Conservation (phyloP, 2,888 invertebrate genomes). For the Leptinotarsa haldemani region DNA sequence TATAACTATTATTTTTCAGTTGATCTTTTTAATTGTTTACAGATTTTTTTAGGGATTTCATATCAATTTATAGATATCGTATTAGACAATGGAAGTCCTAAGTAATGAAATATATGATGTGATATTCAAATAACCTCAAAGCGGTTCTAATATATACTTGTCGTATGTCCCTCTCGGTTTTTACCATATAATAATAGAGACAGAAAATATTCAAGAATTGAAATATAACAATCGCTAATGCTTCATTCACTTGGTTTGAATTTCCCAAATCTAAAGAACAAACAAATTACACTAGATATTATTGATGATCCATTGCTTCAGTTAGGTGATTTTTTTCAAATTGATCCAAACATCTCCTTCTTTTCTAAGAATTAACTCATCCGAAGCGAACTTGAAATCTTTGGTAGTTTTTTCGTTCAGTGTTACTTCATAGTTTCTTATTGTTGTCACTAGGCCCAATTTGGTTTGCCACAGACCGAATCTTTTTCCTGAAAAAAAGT, state of each 20-base stretch:
- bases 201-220: too few species aligned
- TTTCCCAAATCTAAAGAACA: not conserved
- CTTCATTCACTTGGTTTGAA: not conserved
- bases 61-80: too few species aligned
- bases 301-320: not conserved
- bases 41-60: too few species aligned
- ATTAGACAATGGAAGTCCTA: too few species aligned
- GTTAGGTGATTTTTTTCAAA: conserved; percentile 41
- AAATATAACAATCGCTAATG: too few species aligned
- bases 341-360: conserved; percentile 51
- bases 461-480: conserved; percentile 57
- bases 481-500: conserved; percentile 51
- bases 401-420: conserved; percentile 42
- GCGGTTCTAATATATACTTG: too few species aligned
- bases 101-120: too few species aligned
- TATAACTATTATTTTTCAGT: too few species aligned
- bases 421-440: conserved; percentile 46
- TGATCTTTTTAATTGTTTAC: too few species aligned
- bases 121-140: too few species aligned
- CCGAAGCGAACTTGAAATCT: conserved; percentile 37
- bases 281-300: not conserved
- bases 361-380: conserved; percentile 43
- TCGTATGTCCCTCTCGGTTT: too few species aligned
- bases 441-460: conserved; percentile 47
- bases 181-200: too few species aligned